phyloP scores from a whole-genome alignment of 2,888 invertebrate genomes.

The Anagyrus pseudococci region DNA sequence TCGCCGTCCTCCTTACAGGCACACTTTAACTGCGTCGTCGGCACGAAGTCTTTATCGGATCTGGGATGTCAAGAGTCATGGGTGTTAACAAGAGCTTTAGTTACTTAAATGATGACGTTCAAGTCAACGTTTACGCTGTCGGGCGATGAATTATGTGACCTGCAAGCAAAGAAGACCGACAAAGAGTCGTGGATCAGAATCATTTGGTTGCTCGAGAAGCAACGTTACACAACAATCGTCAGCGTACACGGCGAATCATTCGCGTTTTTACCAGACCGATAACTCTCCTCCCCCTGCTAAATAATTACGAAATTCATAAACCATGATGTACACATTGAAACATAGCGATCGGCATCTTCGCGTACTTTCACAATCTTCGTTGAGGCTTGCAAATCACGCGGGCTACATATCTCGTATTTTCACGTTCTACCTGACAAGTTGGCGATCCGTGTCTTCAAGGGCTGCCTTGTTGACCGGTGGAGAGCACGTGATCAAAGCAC shows the following conservation, averaged over 20 bases:
- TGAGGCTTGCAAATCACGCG: conserved; percentile 23
- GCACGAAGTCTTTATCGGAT: conserved; percentile 15
- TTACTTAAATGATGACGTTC: conserved; percentile 54
- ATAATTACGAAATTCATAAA: no score
- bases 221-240: no score
- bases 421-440: conserved; percentile 26
- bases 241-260: no score
- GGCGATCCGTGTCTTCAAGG: background rate
- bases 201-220: no score
- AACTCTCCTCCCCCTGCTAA: no score
- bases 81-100: conserved; percentile 3
- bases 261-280: no score
- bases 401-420: background rate
- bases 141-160: conserved; percentile 57
- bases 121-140: conserved; percentile 58
- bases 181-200: no score
- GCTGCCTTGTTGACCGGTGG: background rate
- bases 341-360: background rate
- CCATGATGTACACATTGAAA: background rate
- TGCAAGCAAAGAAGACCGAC: conserved; percentile 51
- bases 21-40: background rate
- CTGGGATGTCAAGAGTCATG: conserved; percentile 22
- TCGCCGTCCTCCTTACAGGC: background rate
- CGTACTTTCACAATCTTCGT: background rate
- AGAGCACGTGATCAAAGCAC: background rate